Evolutionary conservation across 1,140 invertebrate genomes (phyloP), one percentile per base, ranked within the genome.

Genomic region (Physella acuta): DNA sequence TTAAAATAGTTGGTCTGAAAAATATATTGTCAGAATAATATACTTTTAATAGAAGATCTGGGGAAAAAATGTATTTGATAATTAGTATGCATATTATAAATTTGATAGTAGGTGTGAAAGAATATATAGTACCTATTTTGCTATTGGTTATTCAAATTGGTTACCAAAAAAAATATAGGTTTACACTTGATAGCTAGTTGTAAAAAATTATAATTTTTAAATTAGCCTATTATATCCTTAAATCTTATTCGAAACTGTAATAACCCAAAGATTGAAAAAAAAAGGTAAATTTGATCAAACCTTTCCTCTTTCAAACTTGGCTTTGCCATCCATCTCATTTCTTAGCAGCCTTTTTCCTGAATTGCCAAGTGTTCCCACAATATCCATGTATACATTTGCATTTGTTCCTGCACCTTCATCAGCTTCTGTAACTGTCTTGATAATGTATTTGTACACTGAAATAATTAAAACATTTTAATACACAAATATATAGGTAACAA

Each of bases 291-390:
- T 26, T 30, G 4, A 37, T 60, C 70, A 68, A 71, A 80, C 79
- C 70, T 75, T 71, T 71, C 78, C 79, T 31, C 66, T 62, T 61
- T 77, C 71, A 70, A 83, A 83, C 66, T 78, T 76, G 16, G 70
- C 58, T 11, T 68, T 71, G 24, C 73, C 73, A 55, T 79, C 77
- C 49, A 67, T 37, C 68, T 73, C 76, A 36, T 76, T 71, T 31
- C 69, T 70, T 8, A 83, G 72, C 58, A 71, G 69, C 39, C 78
- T 56, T 75, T 75, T 75, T 0, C 79, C 80, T 49, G 73, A 75
- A 66, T 83, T 77, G 4, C 77, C 76, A 30, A 74, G 66, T n/a
- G 75, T 76, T 28, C 81, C 81, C 63, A 77, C 69, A 17, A 83
- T 61, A 4, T 70, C 76, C 1, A 81, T 70, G 56, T 81, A 75